These are phyloP conservation scores for Pundamilia nyererei DNA, from an alignment of 2,113 vertebrate species.

Conservation along the genomic window DNA sequence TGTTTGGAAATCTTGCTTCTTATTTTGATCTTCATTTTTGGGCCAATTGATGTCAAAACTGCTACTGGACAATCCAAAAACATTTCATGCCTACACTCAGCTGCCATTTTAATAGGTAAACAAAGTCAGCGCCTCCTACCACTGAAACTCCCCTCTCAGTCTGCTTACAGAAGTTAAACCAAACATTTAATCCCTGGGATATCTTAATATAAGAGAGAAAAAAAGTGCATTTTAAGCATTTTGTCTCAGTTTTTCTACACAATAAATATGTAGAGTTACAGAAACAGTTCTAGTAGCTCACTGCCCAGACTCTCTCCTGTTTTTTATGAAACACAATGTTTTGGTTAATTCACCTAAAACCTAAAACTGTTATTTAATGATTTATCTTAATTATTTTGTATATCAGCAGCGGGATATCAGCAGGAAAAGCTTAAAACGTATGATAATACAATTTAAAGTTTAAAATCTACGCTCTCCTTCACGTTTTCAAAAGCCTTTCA, in stretches of 20 bases:
- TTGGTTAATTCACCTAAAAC: background rate
- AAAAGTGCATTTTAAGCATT: background rate
- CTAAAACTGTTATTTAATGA: background rate
- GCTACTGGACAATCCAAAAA: background rate
- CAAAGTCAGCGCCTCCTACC: background rate
- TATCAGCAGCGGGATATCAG: background rate
- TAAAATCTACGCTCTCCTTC: background rate
- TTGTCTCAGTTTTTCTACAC: background rate
- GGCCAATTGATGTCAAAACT: background rate
- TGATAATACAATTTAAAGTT: background rate
- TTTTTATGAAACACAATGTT: background rate
- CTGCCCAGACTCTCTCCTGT: background rate
- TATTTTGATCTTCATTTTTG: background rate
- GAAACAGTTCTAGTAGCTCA: background rate
- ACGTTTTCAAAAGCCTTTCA: background rate
- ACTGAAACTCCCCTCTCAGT: background rate
- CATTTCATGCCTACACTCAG: background rate
- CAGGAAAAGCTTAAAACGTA: background rate
- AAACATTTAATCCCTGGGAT: background rate
- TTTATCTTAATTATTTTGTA: background rate
- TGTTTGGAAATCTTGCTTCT: background rate
- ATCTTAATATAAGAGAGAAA: background rate
- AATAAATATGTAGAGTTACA: background rate
- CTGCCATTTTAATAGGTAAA: background rate
- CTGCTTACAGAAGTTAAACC: background rate